Evolutionary conservation across 2,113 vertebrate species (phyloP).

Genomic region (Sclerurus mexicanus): DNA sequence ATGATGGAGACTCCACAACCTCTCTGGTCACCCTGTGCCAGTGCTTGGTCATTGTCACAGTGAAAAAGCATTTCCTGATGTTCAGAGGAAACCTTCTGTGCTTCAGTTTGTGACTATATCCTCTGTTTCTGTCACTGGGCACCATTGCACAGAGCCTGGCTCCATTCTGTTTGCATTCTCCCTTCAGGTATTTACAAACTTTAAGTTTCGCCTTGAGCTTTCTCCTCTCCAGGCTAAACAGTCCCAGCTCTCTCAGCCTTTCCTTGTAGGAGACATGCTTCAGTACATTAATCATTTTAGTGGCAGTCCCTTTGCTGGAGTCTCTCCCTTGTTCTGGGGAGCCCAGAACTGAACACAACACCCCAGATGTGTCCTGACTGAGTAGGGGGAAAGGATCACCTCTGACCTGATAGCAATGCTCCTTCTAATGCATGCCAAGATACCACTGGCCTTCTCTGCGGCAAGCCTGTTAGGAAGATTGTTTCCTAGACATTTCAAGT

Average conservation of each 20-base stretch:
- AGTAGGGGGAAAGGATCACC: background rate
- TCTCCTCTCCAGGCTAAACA: background rate
- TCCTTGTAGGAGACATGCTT: background rate
- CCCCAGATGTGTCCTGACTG: background rate
- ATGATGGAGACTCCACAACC: background rate
- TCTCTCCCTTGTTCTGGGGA: background rate
- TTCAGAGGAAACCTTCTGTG: background rate
- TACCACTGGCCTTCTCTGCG: background rate
- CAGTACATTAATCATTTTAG: fast-evolving
- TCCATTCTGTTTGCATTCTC: background rate
- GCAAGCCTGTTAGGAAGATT: background rate
- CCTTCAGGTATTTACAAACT: background rate
- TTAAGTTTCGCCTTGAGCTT: background rate
- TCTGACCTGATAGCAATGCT: background rate
- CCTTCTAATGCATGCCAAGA: background rate
- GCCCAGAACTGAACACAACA: background rate
- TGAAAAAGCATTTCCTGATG: background rate
- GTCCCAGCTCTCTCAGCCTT: background rate
- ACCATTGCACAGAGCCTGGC: background rate
- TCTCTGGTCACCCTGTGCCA: background rate
- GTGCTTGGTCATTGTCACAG: background rate
- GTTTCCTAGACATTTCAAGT: background rate
- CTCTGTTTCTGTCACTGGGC: background rate
- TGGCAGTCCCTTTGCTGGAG: background rate
- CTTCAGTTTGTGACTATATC: background rate